Evolutionary conservation across 1,140 invertebrate species (phyloP), one percentile per base, ranked within the genome.

Genomic region (Acyrthosiphon pisum): DNA sequence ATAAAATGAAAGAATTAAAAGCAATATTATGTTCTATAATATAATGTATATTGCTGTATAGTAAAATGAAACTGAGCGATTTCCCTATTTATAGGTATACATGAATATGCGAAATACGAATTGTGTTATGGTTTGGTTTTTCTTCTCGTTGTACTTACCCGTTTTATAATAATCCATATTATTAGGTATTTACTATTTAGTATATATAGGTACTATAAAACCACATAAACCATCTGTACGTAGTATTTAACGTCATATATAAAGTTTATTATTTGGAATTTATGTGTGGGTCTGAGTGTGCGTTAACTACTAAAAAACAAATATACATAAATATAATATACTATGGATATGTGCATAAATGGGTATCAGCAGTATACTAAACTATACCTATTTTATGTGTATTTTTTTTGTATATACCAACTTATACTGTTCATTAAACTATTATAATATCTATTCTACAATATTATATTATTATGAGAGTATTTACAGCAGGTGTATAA

Each of bases 241-340:
- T 60, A 8, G 30, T 60, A 14, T 14, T 30, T 11, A 53, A n/a
- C 48, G 35, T 37, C 87, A 8, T 53, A 30, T 53, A 2, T 89
- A 88, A 37, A 44, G 86, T 88, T 89, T 53, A 89, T 53, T 50
- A 89, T 50, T 89, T 37, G 48, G n/a, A 37, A 89, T 89, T 89
- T 88, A 48, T 88, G 86, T 88, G 86, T 88, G 41, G 83, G 86
- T 50, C 86, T 30, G n/a, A 88, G 86, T 88, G 22, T 46, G n/a
- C 18, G n/a, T 48, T 37, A 30, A 23, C 48, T 14, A 37, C 53
- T 89, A 89, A 89, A 87, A 89, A 53, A 88, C 14, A 48, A 35
- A 56, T n/a, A 89, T 23, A 60, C 11, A 90, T 23, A 89, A 20
- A 53, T 41, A 90, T 37, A 56, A 44, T 68, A 68, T 56, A 35